phyloP scores from a whole-genome alignment of 2,113 vertebrate genomes.

The Edolisoma coerulescens region DNA sequence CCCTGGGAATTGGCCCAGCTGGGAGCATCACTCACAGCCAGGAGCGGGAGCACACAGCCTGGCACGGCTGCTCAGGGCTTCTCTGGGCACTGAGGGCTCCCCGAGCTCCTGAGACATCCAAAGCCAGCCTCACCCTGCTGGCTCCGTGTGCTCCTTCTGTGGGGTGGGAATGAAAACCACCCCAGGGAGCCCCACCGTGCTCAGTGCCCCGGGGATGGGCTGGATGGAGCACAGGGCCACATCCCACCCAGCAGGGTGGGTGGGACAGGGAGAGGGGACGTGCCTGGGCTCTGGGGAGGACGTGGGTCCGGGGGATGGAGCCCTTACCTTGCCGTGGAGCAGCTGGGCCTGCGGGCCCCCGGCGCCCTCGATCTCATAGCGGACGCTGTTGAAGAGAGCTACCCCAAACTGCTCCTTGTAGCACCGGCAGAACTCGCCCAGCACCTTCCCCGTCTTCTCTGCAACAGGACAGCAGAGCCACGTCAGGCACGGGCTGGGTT shows the following conservation, averaged over 20 bases:
- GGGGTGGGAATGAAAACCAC: rapidly evolving
- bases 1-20: rapidly evolving
- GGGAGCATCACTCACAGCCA: background rate
- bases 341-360: conserved; percentile 85
- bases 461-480: background rate
- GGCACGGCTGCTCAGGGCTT: rapidly evolving
- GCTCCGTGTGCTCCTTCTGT: rapidly evolving
- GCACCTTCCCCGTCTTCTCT: conserved; percentile 81
- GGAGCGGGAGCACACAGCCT: background rate
- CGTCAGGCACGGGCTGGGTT: rapidly evolving
- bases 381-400: conserved; percentile 89
- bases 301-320: rapidly evolving
- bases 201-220: rapidly evolving
- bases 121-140: background rate
- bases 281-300: background rate
- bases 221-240: background rate
- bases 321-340: conserved; percentile 87
- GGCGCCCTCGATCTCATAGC: conserved; percentile 88
- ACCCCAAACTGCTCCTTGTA: conserved; percentile 88
- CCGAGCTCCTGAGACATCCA: background rate
- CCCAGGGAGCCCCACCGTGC: rapidly evolving
- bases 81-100: background rate
- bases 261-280: rapidly evolving
- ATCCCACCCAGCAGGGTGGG: no score
- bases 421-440: conserved; percentile 79